These are phyloP conservation scores for Xenopus petersii DNA, from an alignment of 2,797 vertebrate genomes.

Conservation along the genomic window DNA sequence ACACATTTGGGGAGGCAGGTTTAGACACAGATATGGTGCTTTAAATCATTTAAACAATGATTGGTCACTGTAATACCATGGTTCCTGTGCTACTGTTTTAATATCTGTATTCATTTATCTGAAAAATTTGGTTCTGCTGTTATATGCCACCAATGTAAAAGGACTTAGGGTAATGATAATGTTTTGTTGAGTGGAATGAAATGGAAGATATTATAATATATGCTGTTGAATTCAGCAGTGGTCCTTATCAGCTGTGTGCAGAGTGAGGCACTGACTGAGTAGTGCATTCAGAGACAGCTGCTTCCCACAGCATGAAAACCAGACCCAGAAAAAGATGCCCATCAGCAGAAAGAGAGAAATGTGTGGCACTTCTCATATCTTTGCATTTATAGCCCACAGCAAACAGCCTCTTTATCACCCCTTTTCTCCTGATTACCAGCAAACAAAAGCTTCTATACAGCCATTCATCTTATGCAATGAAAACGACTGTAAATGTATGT, in stretches of 20 bases:
- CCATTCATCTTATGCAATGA: constrained; percentile 12
- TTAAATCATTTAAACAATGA: no score
- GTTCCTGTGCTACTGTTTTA: no score
- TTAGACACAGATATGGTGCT: no score
- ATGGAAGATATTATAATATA: background rate
- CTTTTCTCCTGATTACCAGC: constrained; percentile 25
- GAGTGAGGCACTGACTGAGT: background rate
- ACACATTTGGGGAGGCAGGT: no score
- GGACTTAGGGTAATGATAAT: background rate
- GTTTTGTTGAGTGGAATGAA: background rate
- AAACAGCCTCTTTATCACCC: constrained; percentile 10
- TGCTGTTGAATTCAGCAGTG: background rate
- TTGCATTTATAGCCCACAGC: background rate
- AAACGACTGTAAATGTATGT: background rate
- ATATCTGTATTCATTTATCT: no score
- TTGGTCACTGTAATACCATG: no score
- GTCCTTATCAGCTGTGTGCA: background rate
- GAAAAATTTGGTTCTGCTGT: background rate
- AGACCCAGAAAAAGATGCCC: background rate
- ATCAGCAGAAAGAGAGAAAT: background rate
- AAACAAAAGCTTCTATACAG: constrained; percentile 26
- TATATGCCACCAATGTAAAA: background rate
- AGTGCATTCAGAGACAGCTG: background rate
- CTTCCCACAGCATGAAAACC: background rate
- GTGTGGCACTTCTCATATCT: background rate